phyloP scores from a whole-genome alignment of 2,113 vertebrate species.

The Pholis gunnellus region DNA sequence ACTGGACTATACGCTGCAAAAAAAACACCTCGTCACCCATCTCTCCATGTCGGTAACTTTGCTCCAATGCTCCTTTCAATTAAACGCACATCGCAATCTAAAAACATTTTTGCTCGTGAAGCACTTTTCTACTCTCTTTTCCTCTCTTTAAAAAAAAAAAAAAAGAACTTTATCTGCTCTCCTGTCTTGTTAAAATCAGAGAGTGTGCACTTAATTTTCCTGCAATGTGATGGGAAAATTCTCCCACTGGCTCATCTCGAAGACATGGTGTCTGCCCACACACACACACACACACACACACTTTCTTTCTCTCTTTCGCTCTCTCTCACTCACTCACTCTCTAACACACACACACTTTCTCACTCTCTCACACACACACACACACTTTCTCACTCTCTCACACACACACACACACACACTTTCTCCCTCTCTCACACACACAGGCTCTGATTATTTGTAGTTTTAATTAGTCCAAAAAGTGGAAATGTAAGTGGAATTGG shows the following conservation, averaged over 20 bases:
- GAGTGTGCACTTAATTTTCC: slow-evolving; percentile 69
- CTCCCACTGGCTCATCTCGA: slow-evolving; percentile 46
- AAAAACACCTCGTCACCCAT: slow-evolving; percentile 29
- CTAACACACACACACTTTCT: neutral
- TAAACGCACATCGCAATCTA: slow-evolving; percentile 50
- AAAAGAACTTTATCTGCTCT: slow-evolving; percentile 56
- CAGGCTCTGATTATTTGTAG: slow-evolving; percentile 75
- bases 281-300: neutral
- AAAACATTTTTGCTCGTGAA: slow-evolving; percentile 54
- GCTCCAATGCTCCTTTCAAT: slow-evolving; percentile 61
- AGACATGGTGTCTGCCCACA: slow-evolving; percentile 31
- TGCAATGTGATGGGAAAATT: slow-evolving; percentile 53
- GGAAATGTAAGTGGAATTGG: slow-evolving; percentile 82
- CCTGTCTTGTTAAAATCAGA: slow-evolving; percentile 74
- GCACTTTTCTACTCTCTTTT: slow-evolving; percentile 59
- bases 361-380: neutral
- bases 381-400: neutral
- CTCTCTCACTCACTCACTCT: too few species aligned
- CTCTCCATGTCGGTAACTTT: slow-evolving; percentile 53
- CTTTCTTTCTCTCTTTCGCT: neutral
- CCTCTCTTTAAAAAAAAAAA: slow-evolving; percentile 15
- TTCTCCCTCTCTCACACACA: neutral
- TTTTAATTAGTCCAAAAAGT: slow-evolving; percentile 85
- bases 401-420: slow-evolving; percentile 1
- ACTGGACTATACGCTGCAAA: slow-evolving; percentile 20